Base-by-base conservation (phyloP, 1,140 invertebrate species). In the Pogonognathellus flavescens region DNA sequence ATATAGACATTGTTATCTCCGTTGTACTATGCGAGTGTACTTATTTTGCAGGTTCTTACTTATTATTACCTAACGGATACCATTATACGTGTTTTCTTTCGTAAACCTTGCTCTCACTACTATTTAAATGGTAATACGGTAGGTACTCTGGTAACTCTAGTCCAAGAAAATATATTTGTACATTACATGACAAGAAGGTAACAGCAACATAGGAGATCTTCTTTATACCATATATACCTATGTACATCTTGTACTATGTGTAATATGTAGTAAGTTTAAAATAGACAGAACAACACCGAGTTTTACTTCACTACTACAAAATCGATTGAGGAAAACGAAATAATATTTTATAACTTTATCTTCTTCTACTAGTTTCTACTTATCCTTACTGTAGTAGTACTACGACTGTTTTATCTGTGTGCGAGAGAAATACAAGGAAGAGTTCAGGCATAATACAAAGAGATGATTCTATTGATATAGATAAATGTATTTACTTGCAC, bases 251-350 rank as follows among this genome's bases (percentile, higher is more conserved):
- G 31, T 41, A 41, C 1, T 41, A 41, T 41, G 6, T 41, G 31
- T 41, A 41, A 1, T 41, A 41, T 6, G 2, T 41, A 41, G 2
- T 41, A 66, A 25, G 8, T 66, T 66, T 66, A 25, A 66, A 66
- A 66, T 11, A 25, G 20, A 18, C 22, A 25, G 62, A 14, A 66
- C 13, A 66, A 25, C 25, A 66, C n/a, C n/a, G 62, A 66, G 20
- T 66, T 41, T 41, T 41, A 41, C 31, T 41, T 41, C 31, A 41
- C 31, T 41, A 6, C 31, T 41, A 20, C 20, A 25, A 31, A 66
- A 66, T 66, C 62, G 62, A 66, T 66, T 66, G 62, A 10, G 20
- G 62, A 66, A 66, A 66, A 66, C 62, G 25, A 25, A 66, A 66
- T 25, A 25, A 20, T 60, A 20, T 66, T 66, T 66, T 66, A 25